These are phyloP conservation scores for Seriola dumerili DNA, from an alignment of 2,113 vertebrate genomes.

Conservation along the genomic window DNA sequence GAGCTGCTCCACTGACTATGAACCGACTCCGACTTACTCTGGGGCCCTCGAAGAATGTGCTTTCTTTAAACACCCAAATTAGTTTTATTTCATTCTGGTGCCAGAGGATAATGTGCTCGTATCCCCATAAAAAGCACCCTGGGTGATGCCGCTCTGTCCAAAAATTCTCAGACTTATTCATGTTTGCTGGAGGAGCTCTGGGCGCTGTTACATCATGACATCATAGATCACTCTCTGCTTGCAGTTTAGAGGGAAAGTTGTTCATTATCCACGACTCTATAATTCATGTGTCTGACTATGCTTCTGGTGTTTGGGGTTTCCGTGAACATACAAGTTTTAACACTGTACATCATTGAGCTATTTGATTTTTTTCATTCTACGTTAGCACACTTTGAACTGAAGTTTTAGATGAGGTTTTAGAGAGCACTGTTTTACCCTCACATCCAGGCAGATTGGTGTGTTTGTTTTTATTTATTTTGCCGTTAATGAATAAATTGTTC, in stretches of 20 bases:
- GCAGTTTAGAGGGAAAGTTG: slow-evolving; percentile 1
- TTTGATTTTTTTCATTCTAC: too few species aligned
- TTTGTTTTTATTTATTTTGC: neutral
- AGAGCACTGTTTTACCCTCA: neutral
- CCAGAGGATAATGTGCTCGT: slow-evolving; percentile 8
- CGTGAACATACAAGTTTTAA: too few species aligned
- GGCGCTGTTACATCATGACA: slow-evolving; percentile 8
- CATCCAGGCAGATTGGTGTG: neutral
- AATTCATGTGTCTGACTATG: too few species aligned
- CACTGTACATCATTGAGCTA: too few species aligned
- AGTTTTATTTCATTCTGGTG: slow-evolving; percentile 50
- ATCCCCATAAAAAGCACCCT: slow-evolving; percentile 17
- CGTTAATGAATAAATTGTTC: neutral
- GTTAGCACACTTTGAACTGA: neutral
- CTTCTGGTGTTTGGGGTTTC: too few species aligned
- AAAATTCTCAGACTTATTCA: slow-evolving; percentile 24
- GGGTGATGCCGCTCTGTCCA: slow-evolving; percentile 12
- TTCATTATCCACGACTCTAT: neutral
- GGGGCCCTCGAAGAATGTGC: slow-evolving; percentile 6
- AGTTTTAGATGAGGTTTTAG: neutral
- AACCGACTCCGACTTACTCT: slow-evolving; percentile 38
- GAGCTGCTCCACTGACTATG: slow-evolving; percentile 39
- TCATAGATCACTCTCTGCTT: slow-evolving; percentile 34
- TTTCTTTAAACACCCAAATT: slow-evolving; percentile 25
- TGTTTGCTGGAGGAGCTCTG: slow-evolving; percentile 13